Percentiles rank a stretch among this genome's conserved stretches.
phyloP scores from a whole-genome alignment of 2,113 vertebrate species.

The Macroglossus sobrinus region DNA sequence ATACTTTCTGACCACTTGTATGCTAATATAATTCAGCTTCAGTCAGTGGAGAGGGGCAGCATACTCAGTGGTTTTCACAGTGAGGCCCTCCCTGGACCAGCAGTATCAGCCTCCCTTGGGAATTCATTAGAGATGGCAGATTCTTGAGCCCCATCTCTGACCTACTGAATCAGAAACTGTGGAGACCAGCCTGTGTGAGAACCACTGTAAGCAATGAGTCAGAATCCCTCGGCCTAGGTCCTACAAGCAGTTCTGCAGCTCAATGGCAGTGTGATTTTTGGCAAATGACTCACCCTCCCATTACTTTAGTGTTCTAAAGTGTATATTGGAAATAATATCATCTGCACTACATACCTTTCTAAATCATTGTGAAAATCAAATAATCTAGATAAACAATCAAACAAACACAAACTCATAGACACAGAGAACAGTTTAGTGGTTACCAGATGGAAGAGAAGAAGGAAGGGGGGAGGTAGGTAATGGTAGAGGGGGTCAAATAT shows the following conservation, averaged over 20 bases:
- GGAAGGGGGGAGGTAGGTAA: too few species aligned
- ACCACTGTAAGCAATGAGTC: background rate
- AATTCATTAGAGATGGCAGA: background rate
- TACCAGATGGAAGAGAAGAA: too few species aligned
- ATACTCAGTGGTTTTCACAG: background rate
- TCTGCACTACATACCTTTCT: background rate
- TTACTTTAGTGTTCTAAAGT: slow-evolving; percentile 30
- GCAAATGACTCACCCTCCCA: background rate
- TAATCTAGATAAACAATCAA: background rate
- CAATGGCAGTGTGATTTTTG: background rate
- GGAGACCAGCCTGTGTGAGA: background rate
- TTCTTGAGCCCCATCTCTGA: background rate
- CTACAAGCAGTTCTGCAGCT: background rate
- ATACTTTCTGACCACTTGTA: slow-evolving; percentile 9
- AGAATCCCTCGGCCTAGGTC: background rate
- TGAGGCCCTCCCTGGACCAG: background rate
- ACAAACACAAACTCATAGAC: too few species aligned
- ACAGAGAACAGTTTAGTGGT: too few species aligned
- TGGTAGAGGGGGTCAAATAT: too few species aligned
- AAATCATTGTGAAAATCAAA: slow-evolving; percentile 20
- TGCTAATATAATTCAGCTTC: background rate
- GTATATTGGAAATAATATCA: background rate
- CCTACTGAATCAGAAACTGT: slow-evolving; percentile 34
- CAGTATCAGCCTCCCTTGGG: background rate
- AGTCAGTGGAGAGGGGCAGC: background rate